phyloP scores from a whole-genome alignment of 2,797 vertebrate genomes.

The Oreortyx pictus region DNA sequence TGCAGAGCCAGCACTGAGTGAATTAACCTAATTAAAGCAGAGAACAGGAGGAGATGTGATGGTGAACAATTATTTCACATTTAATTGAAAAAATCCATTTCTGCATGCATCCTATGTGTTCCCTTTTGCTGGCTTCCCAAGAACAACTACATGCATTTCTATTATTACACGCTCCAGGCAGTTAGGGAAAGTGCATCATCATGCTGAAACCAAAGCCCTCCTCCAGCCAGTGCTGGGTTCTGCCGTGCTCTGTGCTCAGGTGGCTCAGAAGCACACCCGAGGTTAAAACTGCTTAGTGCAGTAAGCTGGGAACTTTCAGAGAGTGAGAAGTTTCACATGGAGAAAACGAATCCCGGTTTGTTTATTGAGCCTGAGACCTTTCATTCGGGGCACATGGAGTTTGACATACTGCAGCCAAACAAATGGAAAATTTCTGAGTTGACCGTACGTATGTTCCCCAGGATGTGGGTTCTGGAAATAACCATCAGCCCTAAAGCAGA shows the following conservation, averaged over 20 bases:
- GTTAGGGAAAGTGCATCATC: fast-evolving
- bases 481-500: not conserved
- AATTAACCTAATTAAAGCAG: not conserved
- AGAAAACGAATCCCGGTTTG: not conserved
- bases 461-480: not conserved
- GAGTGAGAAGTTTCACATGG: not conserved
- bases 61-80: not conserved
- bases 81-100: not conserved
- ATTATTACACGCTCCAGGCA: fast-evolving
- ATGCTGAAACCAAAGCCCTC: not conserved
- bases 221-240: not conserved
- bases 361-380: not conserved
- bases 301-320: not conserved
- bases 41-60: fast-evolving
- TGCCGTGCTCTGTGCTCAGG: not conserved
- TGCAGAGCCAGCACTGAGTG: not conserved
- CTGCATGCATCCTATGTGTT: not conserved
- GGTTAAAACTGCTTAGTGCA: not conserved
- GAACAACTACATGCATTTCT: not conserved
- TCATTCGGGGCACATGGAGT: not conserved
- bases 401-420: not conserved
- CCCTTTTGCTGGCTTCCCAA: not conserved
- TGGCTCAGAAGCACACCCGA: not conserved
- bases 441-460: fast-evolving
- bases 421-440: not conserved